phyloP scores from a whole-genome alignment of 2,797 vertebrate species.

The Huso huso region DNA sequence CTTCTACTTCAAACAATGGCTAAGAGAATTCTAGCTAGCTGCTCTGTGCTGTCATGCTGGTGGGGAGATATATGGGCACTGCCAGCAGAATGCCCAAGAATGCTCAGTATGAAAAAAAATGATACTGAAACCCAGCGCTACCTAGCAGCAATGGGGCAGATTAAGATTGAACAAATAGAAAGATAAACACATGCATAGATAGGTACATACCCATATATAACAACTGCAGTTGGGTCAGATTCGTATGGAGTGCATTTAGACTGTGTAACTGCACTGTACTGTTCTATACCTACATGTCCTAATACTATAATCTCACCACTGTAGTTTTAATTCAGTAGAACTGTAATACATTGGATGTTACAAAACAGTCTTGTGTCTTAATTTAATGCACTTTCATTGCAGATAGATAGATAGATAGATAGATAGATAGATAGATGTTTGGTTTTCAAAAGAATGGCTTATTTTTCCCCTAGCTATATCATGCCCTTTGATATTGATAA shows the following conservation, averaged over 20 bases:
- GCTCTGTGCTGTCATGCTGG: no score
- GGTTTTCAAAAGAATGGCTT: constrained; percentile 22
- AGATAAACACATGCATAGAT: background rate
- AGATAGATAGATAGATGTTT: constrained; percentile 11
- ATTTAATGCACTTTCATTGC: background rate
- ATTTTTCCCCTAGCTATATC: constrained; percentile 5
- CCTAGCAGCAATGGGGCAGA: no score
- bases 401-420: background rate
- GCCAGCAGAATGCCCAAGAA: no score
- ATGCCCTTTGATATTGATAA: constrained; percentile 1
- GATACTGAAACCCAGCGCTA: no score
- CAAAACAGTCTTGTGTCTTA: constrained; percentile 8
- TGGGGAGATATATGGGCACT: no score
- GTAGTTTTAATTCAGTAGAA: background rate
- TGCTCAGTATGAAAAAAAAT: no score
- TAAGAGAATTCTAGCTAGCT: no score
- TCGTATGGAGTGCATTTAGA: background rate
- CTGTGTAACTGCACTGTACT: background rate
- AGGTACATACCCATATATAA: background rate
- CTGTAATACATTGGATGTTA: background rate
- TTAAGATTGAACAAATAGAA: background rate
- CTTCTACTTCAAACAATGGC: no score
- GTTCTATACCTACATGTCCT: background rate
- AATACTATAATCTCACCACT: background rate
- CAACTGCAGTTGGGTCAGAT: background rate